Evolutionary conservation across 1,140 invertebrate species (phyloP), one percentile per base, ranked within the genome.

Genomic region (Aporrectodea caliginosa): DNA sequence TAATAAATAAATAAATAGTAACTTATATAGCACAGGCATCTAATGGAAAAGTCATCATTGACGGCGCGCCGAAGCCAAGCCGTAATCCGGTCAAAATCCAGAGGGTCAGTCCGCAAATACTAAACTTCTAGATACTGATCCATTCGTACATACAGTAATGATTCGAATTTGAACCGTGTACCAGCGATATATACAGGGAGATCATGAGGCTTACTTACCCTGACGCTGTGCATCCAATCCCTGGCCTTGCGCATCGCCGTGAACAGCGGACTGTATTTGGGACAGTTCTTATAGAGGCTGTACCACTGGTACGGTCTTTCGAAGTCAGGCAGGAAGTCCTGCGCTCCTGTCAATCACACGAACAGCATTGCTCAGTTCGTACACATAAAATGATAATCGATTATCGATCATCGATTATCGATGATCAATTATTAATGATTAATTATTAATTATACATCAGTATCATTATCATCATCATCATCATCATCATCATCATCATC

Each of bases 321-420:
- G 35, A 81, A 81, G 68, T 81, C 80, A 1, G 80, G 80, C 70
- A 81, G 77, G 43, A 81, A 81, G 72, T 81, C 80, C 58, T 81
- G 80, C 22, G 77, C 77, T 16, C 80, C 80, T 81, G 68, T 58
- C 2, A 30, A 68, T 58, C 1, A 30, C 33, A 35, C 22, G 6
- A 1, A 43, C 1, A 1, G 43, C 6, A 58, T 58, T 74, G 1
- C 2, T 74, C 30, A 0, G 33, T 31, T 22, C 16, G n/a, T 29
- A 68, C 43, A 2, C 16, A 43, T 12, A 43, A 14, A 1, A 43
- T 58, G 1, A 76, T 76, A 35, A 1, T 58, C 1, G 31, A n/a
- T 75, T n/a, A 75, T 34, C 35, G 73, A 0, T 32, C 1, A 74
- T 32, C 74, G 29, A 34, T 34, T 16, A 35, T 35, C 22, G n/a